Base-by-base conservation (phyloP, 2,113 vertebrate genomes). In the Otocyon megalotis region DNA sequence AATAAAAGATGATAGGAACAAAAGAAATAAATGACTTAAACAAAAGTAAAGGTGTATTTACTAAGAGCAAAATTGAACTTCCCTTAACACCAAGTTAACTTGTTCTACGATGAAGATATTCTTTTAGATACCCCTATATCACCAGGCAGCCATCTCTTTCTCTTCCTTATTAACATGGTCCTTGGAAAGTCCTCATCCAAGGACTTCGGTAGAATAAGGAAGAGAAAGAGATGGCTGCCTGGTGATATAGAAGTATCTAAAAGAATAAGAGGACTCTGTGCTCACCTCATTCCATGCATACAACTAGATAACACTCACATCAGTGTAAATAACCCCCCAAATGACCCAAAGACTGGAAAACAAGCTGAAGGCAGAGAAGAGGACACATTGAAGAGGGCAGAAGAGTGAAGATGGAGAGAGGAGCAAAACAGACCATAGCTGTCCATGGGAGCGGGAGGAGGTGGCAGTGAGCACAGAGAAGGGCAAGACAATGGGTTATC, bases 71-170 rank as follows among this genome's bases (percentile, higher is more conserved):
- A 9, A 76, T 8, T 37, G 2, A 53, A 67, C 30, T 60, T 71
- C 28, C 19, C 9, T 65, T 43, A 69, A 62, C 9, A 53, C 2
- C 8, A 71, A 63, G 2, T 50, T 88, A 56, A 79, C 11, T 22
- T 48, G 8, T 26, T 28, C 14, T 77, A 30, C 8, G 1, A 69
- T 6, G 17, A 5, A 50, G 13, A 50, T 35, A 28, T 28, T 63
- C 3, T 85, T 56, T 77, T n/a, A 69, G 22, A 9, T 35, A 60
- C 24, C 43, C 8, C 24, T 32, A 62, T 32, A 32, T 60, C 20
- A 54, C 20, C 22, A 0, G 17, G 2, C 0, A 62, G 13, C 12
- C 1, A 11, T 4, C 0, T 48, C 1, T 50, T 77, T 58, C 22
- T 28, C 13, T 37, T 69, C 10, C 5, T 35, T 79, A 62, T 35